Percentiles rank a stretch among this genome's conserved stretches.
phyloP scores from a whole-genome alignment of 2,888 invertebrate genomes.

The Acrobasis repandana region DNA sequence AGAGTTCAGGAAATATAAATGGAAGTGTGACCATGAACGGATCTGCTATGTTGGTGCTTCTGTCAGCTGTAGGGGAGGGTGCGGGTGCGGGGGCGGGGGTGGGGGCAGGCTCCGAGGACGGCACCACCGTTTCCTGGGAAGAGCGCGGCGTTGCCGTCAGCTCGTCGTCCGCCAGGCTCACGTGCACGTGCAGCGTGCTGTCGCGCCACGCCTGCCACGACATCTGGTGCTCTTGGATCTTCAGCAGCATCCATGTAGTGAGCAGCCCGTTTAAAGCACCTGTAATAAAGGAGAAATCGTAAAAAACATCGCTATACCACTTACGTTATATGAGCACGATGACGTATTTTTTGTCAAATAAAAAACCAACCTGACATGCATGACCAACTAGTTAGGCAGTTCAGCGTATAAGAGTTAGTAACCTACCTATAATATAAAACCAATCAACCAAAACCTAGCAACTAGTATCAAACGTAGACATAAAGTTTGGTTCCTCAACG shows the following conservation, averaged over 20 bases:
- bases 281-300: slow-evolving; percentile 31
- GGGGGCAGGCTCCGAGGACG: slow-evolving; percentile 30
- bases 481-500: too few relatives aligned
- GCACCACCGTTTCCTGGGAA: slow-evolving; percentile 47
- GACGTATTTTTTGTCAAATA: too few relatives aligned
- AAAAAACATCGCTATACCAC: too few relatives aligned
- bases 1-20: slow-evolving; percentile 43
- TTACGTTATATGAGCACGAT: too few relatives aligned
- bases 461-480: too few relatives aligned
- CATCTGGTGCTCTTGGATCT: slow-evolving; percentile 76
- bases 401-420: too few relatives aligned
- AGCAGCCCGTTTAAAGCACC: slow-evolving; percentile 74
- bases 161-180: slow-evolving; percentile 54
- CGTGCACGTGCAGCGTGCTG: slow-evolving; percentile 72
- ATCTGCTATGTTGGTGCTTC: slow-evolving; percentile 63
- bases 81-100: slow-evolving; percentile 30
- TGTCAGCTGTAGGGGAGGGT: slow-evolving; percentile 38
- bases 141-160: slow-evolving; percentile 37
- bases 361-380: too few relatives aligned
- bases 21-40: slow-evolving; percentile 66
- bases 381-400: too few relatives aligned
- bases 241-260: slow-evolving; percentile 77
- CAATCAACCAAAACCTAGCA: too few relatives aligned
- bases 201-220: slow-evolving; percentile 77
- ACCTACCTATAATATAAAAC: too few relatives aligned